Percentiles rank a stretch among this genome's conserved stretches.
These are phyloP conservation scores for Sweltsa coloradensis DNA, from an alignment of 1,140 invertebrate genomes.

Conservation along the genomic window DNA sequence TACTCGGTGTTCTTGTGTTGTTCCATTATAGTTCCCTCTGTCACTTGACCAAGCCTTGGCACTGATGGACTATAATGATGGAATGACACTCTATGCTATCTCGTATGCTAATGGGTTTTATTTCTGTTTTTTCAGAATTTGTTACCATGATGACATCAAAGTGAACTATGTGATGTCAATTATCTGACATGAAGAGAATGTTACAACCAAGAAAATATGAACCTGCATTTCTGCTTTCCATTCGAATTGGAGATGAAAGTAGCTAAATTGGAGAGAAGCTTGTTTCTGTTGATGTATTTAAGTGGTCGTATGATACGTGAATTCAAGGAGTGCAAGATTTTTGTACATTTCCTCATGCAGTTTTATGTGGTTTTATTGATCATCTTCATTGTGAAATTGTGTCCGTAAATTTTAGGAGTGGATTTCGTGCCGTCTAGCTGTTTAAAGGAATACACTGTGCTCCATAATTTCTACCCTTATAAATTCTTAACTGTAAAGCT, in stretches of 20 bases:
- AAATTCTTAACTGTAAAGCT: conserved; percentile 5
- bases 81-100: conserved; percentile 12
- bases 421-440: conserved; percentile 15
- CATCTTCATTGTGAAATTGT: conserved; percentile 16
- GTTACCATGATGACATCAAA: conserved; percentile 99
- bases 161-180: conserved; percentile 46
- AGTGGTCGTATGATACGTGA: conserved; percentile 21
- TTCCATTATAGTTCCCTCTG: too few relatives aligned
- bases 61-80: too few relatives aligned
- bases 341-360: conserved; percentile 22
- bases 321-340: conserved; percentile 20
- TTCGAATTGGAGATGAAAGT: conserved; percentile 33
- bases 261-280: conserved; percentile 24
- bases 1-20: too few relatives aligned
- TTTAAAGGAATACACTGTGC: conserved; percentile 14
- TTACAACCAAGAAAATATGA: conserved; percentile 27
- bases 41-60: too few relatives aligned
- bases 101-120: too few relatives aligned
- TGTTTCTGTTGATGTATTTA: conserved; percentile 23
- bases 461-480: conserved; percentile 10
- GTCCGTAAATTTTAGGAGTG: conserved; percentile 17
- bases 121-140: conserved; percentile 71
- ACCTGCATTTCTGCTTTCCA: conserved; percentile 37
- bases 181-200: conserved; percentile 32
- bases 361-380: conserved; percentile 17